Percentiles rank a stretch among this genome's conserved stretches.
Conservation (phyloP, 2,113 vertebrate species). For the Eptesicus fuscus region DNA sequence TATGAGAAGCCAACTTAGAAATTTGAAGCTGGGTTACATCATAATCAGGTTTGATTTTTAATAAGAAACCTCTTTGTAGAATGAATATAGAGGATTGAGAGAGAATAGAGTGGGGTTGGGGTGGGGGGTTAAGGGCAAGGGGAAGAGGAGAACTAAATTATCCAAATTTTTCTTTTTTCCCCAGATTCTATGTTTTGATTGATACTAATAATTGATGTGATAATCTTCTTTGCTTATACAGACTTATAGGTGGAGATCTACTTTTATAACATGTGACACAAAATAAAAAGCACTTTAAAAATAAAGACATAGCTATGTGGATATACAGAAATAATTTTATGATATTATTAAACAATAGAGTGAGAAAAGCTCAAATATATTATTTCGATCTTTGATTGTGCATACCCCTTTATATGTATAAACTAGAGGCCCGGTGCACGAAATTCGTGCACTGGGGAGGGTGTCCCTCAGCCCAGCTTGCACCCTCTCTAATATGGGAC, state of each 20-base stretch:
- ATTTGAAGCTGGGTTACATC: neutral
- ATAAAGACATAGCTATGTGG: neutral
- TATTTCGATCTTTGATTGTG: neutral
- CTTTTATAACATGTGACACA: neutral
- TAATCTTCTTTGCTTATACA: neutral
- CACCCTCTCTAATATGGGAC: no score
- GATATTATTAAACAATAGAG: neutral
- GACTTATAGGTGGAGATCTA: neutral
- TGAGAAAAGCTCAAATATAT: neutral
- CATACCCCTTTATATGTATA: neutral
- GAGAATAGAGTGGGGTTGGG: neutral
- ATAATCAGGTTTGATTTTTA: neutral
- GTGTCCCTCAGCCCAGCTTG: no score
- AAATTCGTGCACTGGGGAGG: no score
- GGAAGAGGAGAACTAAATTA: neutral
- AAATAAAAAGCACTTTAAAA: neutral
- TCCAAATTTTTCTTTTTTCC: neutral
- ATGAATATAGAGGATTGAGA: neutral
- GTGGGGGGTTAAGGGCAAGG: neutral
- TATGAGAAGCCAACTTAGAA: neutral
- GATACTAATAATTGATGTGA: neutral
- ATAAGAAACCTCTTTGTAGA: neutral
- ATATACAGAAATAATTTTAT: neutral
- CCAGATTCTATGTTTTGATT: neutral
- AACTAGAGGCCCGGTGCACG: no score